phyloP scores from a whole-genome alignment of 2,888 invertebrate genomes.

The Siphlonurus alternatus region DNA sequence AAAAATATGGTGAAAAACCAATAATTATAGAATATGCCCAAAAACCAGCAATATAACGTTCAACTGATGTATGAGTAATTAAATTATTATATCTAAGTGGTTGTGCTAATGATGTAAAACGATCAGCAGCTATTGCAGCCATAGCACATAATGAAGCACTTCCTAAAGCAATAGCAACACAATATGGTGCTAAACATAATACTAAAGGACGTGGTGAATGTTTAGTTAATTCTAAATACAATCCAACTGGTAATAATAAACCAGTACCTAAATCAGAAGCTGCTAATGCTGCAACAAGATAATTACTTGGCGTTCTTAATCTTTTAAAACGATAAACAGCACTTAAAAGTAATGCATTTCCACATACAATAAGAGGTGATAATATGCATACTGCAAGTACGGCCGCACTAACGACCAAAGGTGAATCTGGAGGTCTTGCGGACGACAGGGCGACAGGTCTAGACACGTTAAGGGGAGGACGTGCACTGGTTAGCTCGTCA shows the following conservation, averaged over 20 bases:
- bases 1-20: conserved; percentile 34
- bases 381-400: conserved; percentile 34
- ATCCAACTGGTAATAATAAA: conserved; percentile 38
- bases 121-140: conserved; percentile 42
- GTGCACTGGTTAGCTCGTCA: too few species aligned
- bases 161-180: conserved; percentile 37
- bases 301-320: conserved; percentile 42
- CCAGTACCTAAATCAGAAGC: conserved; percentile 41
- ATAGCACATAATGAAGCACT: conserved; percentile 36
- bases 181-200: conserved; percentile 38
- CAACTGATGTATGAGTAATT: conserved; percentile 40
- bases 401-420: conserved; percentile 30
- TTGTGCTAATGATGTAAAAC: conserved; percentile 40
- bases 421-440: conserved; percentile 13
- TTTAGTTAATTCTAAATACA: conserved; percentile 35
- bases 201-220: conserved; percentile 13
- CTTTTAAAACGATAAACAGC: conserved; percentile 41
- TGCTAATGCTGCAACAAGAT: conserved; percentile 39
- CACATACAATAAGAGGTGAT: conserved; percentile 37
- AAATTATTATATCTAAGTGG: conserved; percentile 42
- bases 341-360: conserved; percentile 39
- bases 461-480: too few species aligned
- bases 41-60: conserved; percentile 35
- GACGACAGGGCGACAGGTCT: not conserved
- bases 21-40: conserved; percentile 40